These are phyloP conservation scores for Malurus alboscapulatus DNA, from an alignment of 2,113 vertebrate species.

Conservation along the genomic window DNA sequence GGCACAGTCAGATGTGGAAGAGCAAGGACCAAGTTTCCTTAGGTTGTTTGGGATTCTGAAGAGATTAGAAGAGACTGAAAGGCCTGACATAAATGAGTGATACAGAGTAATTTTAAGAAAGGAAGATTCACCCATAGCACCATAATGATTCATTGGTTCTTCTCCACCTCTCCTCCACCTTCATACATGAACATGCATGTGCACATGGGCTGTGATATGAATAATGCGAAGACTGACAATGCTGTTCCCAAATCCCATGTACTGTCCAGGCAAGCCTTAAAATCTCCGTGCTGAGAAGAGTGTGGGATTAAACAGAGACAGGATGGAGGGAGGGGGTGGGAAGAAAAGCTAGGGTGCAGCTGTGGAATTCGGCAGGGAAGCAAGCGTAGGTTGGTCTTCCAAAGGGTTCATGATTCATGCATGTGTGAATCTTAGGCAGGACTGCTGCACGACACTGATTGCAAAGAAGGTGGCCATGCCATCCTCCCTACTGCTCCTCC, in stretches of 20 bases:
- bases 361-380: slow-evolving; percentile 35
- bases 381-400: slow-evolving; percentile 53
- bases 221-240: background rate
- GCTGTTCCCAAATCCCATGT: background rate
- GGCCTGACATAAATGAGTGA: background rate
- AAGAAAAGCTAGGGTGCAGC: slow-evolving; percentile 22
- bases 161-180: background rate
- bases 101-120: background rate
- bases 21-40: slow-evolving; percentile 13
- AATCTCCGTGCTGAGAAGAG: slow-evolving; percentile 10
- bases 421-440: slow-evolving; percentile 43
- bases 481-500: background rate
- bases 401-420: slow-evolving; percentile 37
- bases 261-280: slow-evolving; percentile 40
- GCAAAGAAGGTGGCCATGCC: background rate
- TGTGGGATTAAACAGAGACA: slow-evolving; percentile 5
- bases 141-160: background rate
- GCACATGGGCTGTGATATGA: background rate
- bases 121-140: slow-evolving; percentile 37
- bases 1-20: background rate
- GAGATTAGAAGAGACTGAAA: slow-evolving; percentile 5
- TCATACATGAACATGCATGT: background rate
- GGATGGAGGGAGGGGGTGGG: background rate
- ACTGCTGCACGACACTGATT: background rate
- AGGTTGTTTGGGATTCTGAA: background rate